phyloP scores from a whole-genome alignment of 2,113 vertebrate species.

The Anoura caudifer region DNA sequence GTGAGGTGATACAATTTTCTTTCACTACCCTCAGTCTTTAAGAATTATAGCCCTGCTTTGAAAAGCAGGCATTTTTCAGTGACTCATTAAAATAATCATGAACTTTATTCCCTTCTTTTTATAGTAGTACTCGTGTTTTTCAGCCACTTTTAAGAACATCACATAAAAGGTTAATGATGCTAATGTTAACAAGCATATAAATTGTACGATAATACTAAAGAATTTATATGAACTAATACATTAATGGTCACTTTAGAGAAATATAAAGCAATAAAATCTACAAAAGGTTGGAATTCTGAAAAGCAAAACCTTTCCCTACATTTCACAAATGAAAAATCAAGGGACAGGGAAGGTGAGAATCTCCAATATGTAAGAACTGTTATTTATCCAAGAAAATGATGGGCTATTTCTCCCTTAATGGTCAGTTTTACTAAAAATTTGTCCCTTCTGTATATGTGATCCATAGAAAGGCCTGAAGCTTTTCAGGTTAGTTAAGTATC shows the following conservation, averaged over 20 bases:
- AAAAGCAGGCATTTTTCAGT: conserved; percentile 55
- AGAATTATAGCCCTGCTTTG: conserved; percentile 59
- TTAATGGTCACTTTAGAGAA: background rate
- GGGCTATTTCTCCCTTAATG: conserved; percentile 24
- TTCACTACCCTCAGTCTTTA: conserved; percentile 48
- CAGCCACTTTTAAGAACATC: conserved; percentile 17
- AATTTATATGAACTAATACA: background rate
- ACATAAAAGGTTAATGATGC: conserved; percentile 25
- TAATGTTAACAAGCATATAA: conserved; percentile 43
- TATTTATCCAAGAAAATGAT: conserved; percentile 28
- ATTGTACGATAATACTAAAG: conserved; percentile 3
- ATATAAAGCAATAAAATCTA: background rate
- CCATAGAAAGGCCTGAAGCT: conserved; percentile 7
- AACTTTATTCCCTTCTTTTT: conserved; percentile 42
- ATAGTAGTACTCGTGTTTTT: background rate
- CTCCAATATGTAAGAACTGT: background rate
- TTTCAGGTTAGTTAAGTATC: conserved; percentile 65
- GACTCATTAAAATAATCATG: conserved; percentile 55
- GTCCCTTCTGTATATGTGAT: background rate
- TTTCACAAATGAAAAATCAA: conserved; percentile 42
- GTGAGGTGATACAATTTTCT: conserved; percentile 46
- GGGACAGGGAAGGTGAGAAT: background rate
- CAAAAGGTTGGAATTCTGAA: background rate
- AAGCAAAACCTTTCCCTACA: background rate
- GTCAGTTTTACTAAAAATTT: conserved; percentile 49